Percentiles rank a stretch among this genome's conserved stretches.
Conservation (phyloP, 2,113 vertebrate species). For the Apodemus sylvaticus region DNA sequence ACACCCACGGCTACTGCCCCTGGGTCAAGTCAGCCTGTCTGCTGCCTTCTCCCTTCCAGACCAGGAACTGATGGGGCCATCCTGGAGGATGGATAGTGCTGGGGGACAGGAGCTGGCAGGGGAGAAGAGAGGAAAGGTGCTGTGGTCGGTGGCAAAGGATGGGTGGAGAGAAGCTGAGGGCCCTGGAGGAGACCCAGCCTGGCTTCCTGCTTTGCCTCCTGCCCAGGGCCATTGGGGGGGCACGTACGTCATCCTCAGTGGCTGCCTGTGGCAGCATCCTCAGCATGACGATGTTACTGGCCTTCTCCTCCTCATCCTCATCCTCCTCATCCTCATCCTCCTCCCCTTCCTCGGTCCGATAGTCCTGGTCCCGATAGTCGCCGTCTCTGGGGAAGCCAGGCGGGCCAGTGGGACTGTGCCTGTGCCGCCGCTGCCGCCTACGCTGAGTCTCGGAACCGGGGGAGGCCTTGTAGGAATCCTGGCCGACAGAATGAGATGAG, state of each 20-base stretch:
- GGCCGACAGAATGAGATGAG: conserved; percentile 75
- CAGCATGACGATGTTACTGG: conserved; percentile 96
- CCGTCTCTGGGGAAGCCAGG: conserved; percentile 83
- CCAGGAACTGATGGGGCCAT: not conserved
- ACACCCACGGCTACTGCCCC: not conserved
- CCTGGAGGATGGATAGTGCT: conserved; percentile 36
- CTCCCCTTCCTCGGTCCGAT: conserved; percentile 90
- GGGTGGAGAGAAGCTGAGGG: conserved; percentile 53
- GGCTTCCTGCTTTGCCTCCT: conserved; percentile 73
- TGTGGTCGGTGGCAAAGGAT: conserved; percentile 35
- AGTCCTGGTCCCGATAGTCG: conserved; percentile 93
- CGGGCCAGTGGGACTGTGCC: conserved; percentile 78
- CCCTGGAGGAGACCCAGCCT: conserved; percentile 65
- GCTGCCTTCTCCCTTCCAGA: conserved; percentile 29
- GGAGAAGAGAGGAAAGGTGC: conserved; percentile 61
- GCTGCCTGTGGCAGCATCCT: conserved; percentile 93
- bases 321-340: conserved; percentile 85
- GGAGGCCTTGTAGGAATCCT: conserved; percentile 83
- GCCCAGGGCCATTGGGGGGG: conserved; percentile 72
- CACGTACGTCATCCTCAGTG: conserved; percentile 90
- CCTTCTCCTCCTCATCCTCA: conserved; percentile 90
- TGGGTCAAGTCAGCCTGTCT: conserved; percentile 49
- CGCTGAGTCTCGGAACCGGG: conserved; percentile 80
- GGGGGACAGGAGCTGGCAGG: conserved; percentile 16
- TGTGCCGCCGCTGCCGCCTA: conserved; percentile 80